A percentile compares a stretch with the other conserved stretches of the same genome.
Conservation (phyloP, 2,888 invertebrate genomes). For the Brachypalpus laphriformis region DNA sequence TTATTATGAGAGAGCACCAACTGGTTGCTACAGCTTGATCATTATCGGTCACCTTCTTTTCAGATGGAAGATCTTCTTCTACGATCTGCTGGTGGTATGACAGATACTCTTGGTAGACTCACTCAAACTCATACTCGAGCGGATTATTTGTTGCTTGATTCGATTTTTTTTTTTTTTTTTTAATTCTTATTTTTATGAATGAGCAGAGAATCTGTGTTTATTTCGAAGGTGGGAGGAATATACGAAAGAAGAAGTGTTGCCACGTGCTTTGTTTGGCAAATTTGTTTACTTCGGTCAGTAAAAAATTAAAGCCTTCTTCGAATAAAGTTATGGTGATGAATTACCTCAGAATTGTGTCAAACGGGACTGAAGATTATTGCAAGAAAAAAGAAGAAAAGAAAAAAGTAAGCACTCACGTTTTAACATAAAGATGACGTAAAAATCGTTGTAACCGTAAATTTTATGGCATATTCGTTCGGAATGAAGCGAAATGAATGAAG, state of each 20-base stretch:
- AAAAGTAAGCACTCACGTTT: slow-evolving; percentile 27
- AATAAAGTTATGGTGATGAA: neutral
- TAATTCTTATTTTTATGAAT: neutral
- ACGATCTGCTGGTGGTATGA: neutral
- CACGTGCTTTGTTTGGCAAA: slow-evolving; percentile 11
- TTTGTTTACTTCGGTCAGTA: neutral
- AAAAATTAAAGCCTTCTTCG: neutral
- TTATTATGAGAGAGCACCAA: slow-evolving; percentile 21
- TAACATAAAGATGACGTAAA: slow-evolving; percentile 12
- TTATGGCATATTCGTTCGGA: slow-evolving; percentile 6
- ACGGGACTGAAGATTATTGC: neutral
- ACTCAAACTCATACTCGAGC: neutral
- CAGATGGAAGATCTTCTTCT: neutral
- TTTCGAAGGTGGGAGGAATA: neutral
- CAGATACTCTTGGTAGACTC: neutral
- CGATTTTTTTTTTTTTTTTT: neutral
- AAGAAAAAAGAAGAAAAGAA: neutral
- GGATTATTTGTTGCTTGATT: neutral
- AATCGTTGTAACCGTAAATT: slow-evolving; percentile 35
- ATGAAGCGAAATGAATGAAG: neutral
- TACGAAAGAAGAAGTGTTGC: neutral
- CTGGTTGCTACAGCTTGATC: slow-evolving; percentile 24
- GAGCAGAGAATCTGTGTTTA: neutral
- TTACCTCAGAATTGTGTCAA: slow-evolving; percentile 20
- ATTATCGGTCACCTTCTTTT: slow-evolving; percentile 1